Percentiles rank a stretch among this genome's conserved stretches.
Conservation (phyloP, 2,797 vertebrate species). For the Rhadinocentrus ornatus region DNA sequence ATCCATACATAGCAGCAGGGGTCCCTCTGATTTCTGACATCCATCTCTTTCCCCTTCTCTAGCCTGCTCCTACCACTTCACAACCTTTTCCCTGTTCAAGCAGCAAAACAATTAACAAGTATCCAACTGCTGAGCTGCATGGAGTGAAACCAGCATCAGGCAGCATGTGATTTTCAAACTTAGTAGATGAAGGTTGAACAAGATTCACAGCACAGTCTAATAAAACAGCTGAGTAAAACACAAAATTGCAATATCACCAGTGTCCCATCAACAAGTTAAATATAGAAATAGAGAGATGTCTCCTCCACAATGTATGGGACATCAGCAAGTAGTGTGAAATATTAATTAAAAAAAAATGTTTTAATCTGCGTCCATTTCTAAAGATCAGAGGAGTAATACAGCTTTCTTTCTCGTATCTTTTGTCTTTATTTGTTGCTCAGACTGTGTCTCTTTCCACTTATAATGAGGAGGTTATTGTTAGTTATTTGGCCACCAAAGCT, state of each 20-base stretch:
- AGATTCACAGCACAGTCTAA: conserved; percentile 9
- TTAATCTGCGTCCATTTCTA: conserved; percentile 23
- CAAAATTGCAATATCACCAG: conserved; percentile 16
- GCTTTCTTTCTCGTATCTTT: background rate
- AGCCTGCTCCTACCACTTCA: conserved; percentile 23
- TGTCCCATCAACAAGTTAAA: conserved; percentile 60
- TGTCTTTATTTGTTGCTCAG: conserved; percentile 27
- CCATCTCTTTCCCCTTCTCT: conserved; percentile 28
- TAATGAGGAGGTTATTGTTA: conserved; percentile 55
- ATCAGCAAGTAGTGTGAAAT: conserved; percentile 1
- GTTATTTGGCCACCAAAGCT: conserved; percentile 61
- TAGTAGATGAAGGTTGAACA: conserved; percentile 9
- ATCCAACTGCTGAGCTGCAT: conserved; percentile 37
- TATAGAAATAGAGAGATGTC: background rate
- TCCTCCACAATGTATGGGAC: background rate
- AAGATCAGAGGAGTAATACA: conserved; percentile 31
- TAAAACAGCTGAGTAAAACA: conserved; percentile 1
- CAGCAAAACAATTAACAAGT: conserved; percentile 59
- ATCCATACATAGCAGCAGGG: conserved; percentile 70
- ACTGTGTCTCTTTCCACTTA: conserved; percentile 23
- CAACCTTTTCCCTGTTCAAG: conserved; percentile 25
- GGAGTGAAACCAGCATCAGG: conserved; percentile 29
- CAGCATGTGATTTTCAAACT: conserved; percentile 42
- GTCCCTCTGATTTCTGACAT: conserved; percentile 66
- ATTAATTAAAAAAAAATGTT: background rate